Conservation (phyloP, 2,797 vertebrate species). For the Phrynocephalus guinanensis region DNA sequence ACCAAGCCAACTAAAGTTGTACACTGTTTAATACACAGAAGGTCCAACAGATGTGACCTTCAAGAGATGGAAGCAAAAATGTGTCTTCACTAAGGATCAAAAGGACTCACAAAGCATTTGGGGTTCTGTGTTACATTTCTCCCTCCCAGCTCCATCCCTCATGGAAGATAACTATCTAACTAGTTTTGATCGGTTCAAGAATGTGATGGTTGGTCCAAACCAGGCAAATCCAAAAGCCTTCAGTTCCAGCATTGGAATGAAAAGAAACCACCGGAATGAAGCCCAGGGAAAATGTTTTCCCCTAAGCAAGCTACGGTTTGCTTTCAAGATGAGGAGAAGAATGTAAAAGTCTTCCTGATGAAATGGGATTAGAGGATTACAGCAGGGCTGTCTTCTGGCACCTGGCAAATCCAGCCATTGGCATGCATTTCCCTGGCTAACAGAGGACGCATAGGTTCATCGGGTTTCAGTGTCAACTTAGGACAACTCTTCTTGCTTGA, state of each 20-base stretch:
- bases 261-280: constrained; percentile 58
- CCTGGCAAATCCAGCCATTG: constrained; percentile 13
- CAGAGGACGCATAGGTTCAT: background rate
- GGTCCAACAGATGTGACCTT: background rate
- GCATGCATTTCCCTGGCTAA: constrained; percentile 37
- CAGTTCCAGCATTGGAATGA: constrained; percentile 53
- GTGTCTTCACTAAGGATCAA: constrained; percentile 21
- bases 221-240: constrained; percentile 49
- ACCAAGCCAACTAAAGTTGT: background rate
- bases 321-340: constrained; percentile 37
- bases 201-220: constrained; percentile 49
- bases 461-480: constrained; percentile 36
- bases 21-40: background rate
- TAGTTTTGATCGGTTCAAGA: constrained; percentile 54
- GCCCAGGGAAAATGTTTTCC: constrained; percentile 62
- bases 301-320: constrained; percentile 31
- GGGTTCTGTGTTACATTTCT: background rate
- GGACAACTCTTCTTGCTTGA: background rate
- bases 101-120: constrained; percentile 9
- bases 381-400: constrained; percentile 36
- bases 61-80: background rate
- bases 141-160: background rate
- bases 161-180: constrained; percentile 26
- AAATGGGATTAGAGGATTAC: constrained; percentile 32
- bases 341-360: constrained; percentile 5